These are phyloP conservation scores for Oreochromis tanganicae DNA, from an alignment of 2,113 vertebrate species.

Conservation along the genomic window DNA sequence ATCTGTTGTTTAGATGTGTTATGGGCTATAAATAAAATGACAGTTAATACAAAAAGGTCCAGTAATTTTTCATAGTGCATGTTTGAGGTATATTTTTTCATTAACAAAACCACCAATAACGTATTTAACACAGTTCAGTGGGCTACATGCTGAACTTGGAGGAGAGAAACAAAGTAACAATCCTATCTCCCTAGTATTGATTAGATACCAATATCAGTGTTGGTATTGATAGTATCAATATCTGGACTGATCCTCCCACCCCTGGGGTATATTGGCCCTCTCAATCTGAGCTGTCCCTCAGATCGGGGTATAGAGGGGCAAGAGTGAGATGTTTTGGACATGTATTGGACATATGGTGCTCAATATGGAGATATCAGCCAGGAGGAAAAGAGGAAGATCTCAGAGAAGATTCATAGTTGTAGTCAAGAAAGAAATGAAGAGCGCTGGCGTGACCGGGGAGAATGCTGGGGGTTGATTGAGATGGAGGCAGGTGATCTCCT, in stretches of 20 bases:
- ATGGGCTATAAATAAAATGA: neutral
- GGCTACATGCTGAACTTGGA: neutral
- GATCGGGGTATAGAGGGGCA: fast-evolving
- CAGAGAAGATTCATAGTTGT: neutral
- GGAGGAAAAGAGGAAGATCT: fast-evolving
- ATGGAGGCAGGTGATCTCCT: neutral
- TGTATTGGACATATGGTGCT: neutral
- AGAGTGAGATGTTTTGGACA: neutral
- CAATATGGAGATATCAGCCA: neutral
- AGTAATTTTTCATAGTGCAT: neutral
- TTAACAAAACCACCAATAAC: neutral
- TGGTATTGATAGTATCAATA: neutral
- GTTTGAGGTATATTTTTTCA: neutral
- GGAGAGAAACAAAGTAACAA: neutral
- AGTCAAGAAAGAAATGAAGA: neutral
- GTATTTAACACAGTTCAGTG: neutral
- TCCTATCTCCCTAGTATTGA: neutral
- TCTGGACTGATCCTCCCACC: neutral
- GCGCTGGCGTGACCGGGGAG: neutral
- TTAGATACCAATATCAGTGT: neutral
- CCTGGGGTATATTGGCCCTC: neutral
- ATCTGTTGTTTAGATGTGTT: fast-evolving
- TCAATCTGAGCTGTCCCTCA: neutral
- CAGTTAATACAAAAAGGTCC: neutral
- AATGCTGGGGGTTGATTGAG: neutral